Evolutionary conservation across 2,888 invertebrate genomes (phyloP), one percentile per base, ranked within the genome.

Genomic region (Celastrina argiolus): DNA sequence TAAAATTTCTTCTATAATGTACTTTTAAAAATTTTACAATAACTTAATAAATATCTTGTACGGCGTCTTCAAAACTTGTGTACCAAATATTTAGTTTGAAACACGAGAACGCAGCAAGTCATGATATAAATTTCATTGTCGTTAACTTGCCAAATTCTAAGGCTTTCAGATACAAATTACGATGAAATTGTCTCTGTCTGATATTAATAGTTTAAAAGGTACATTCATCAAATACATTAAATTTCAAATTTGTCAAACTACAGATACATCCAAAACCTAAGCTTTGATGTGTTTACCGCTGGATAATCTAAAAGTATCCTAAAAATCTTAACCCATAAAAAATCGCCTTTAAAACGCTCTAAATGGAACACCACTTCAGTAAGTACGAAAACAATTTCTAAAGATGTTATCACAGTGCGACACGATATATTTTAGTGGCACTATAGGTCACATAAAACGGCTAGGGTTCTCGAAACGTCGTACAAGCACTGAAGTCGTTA

Each of bases 401-500:
- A 67, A 70, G 68, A 65, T 71, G 70, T 71, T 70, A 71, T 71
- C 71, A 69, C 69, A 68, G 68, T 58, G 69, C 68, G 70, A 71
- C 70, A 71, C 68, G 70, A 70, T 69, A 71, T 69, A 69, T 69
- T 69, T 69, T 83, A 80, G 80, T 81, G 77, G 74, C 74, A 83
- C 83, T 85, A 80, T 74, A 75, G 83, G 83, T 85, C 85, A 75
- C 81, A 88, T 88, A 88, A 87, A 87, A 84, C 78, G 77, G 79
- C 77, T 78, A 84, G 80, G 81, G 84, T 80, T 85, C 83, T 86
- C 81, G 84, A 88, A 89, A 84, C 87, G 89, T 80, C 89, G 89
- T 89, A 90, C 88, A 89, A 89, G 90, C 88, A 83, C 84, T 89
- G 87, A 88, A 88, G 88, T 89, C 88, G 88, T 89, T 88, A 87